These are phyloP conservation scores for Butorides virescens DNA, from an alignment of 2,113 vertebrate genomes.

Conservation along the genomic window DNA sequence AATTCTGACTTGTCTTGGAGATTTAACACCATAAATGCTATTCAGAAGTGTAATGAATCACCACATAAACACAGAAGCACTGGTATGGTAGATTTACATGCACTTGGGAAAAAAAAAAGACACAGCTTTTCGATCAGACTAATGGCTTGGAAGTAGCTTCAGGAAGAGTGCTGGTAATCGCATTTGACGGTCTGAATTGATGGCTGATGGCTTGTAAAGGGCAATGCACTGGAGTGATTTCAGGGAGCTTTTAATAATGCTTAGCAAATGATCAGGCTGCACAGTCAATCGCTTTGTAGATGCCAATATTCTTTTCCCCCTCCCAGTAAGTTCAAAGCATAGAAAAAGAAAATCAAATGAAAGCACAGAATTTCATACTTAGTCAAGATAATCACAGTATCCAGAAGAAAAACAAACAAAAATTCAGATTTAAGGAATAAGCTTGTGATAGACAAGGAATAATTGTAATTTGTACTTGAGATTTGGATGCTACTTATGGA, in stretches of 20 bases:
- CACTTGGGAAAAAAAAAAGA: conserved; percentile 10
- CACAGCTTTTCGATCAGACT: conserved; percentile 55
- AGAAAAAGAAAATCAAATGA: neutral
- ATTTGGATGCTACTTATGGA: neutral
- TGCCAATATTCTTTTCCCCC: neutral
- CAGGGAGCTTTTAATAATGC: conserved; percentile 67
- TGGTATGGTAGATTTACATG: neutral
- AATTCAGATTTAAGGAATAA: neutral
- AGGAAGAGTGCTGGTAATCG: conserved; percentile 44
- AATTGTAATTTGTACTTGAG: neutral
- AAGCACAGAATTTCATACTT: neutral
- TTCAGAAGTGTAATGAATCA: neutral
- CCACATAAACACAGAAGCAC: neutral
- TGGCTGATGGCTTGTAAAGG: conserved; percentile 64
- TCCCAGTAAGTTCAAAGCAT: neutral
- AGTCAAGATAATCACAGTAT: neutral
- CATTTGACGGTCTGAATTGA: conserved; percentile 59
- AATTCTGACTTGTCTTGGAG: neutral
- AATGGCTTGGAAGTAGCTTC: conserved; percentile 54
- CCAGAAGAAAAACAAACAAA: neutral
- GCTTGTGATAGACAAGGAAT: neutral
- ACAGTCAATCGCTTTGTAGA: neutral
- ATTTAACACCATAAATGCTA: neutral
- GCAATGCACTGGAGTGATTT: conserved; percentile 24
- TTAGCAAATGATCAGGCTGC: conserved; percentile 53